Base-by-base conservation (phyloP, 2,113 vertebrate genomes). In the Antechinus flavipes region DNA sequence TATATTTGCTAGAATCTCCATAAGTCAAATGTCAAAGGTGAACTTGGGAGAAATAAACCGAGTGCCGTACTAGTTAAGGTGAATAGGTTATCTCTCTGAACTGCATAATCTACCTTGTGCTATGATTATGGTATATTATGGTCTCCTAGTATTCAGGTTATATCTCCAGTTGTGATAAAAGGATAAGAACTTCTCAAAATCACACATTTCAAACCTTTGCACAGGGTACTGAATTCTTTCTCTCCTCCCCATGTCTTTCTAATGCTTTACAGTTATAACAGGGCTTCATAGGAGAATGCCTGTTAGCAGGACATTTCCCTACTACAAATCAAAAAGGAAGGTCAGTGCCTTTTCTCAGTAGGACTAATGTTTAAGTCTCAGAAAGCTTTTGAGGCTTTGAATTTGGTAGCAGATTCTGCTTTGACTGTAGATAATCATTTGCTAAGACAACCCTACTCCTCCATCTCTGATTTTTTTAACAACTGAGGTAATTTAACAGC, bases 291-390 rank as follows among this genome's bases (percentile, higher is more conserved):
- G 91, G 93, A 97, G 94, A 96, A 95, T 91, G 95, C 91, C 30
- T 92, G 92, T 93, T 35, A 94, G 91, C 50, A 46, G 53, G 94
- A 90, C 89, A 6, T 97, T 97, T 95, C 96, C 95, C 90, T 94
- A 54, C 97, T 94, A 96, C 90, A 91, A 97, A 55, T 89, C 84
- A 49, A 93, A 96, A 97, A 94, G 95, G 96, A 98, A 95, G 93
- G 94, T 97, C 95, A 96, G 0, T 95, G 90, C 90, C 89, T 97
- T 95, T 90, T 95, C 91, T 97, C 55, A 52, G n/a, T 92, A 76
- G 50, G 61, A 49, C 61, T 90, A 93, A 94, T 58, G 42, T 14
- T 54, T 96, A 52, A 97, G 93, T 96, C 95, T 55, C 2, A 3
- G 8, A 95, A 97, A 92, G 46, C 91, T 93, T 95, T 68, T 35